Evolutionary conservation across 2,797 vertebrate genomes (phyloP), one percentile per base, ranked within the genome.

Genomic region (Anguilla megastoma): DNA sequence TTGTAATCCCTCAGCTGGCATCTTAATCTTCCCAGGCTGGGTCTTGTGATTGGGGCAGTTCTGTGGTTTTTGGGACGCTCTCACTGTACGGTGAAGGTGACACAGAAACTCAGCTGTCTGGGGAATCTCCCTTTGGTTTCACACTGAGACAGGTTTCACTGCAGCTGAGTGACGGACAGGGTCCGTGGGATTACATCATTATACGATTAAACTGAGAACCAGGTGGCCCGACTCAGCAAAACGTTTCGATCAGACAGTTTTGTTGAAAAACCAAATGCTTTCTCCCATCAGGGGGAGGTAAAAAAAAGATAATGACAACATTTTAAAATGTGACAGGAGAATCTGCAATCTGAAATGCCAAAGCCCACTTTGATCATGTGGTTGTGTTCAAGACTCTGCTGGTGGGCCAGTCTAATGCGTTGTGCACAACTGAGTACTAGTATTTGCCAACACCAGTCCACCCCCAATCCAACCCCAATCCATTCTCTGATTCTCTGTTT

Each of bases 1-100:
- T 91, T 91, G 89, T 91, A 88, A 86, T 74, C 84, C 88, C 50
- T 86, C 86, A 87, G 84, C 87, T 82, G 82, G 56, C 60, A 60
- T 87, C 84, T 63, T 88, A 84, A 91, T 91, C 90, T 90, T 89
- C 88, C 79, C 66, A 69, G 66, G 88, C 88, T 88, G 90, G 90
- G n/a, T 48, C 48, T 80, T 41, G 30, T 86, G 56, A 88, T 83
- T 71, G 48, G 85, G 52, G 60, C n/a, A n/a, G 84, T 85, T 63
- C 66, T 12, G 74, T 18, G 14, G 54, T 2, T 58, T 27, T 85
- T 48, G 7, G 7, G 41, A 21, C 24, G 41, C 58, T 45, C 27
- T 74, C 24, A 12, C 56, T 80, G 58, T 79, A 24, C 45, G 8
- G 41, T 36, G 24, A 60, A 18, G 74, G 85, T 66, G 27, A 50